Base-by-base conservation (phyloP, 1,140 invertebrate species). In the Drosophila seguyi region DNA sequence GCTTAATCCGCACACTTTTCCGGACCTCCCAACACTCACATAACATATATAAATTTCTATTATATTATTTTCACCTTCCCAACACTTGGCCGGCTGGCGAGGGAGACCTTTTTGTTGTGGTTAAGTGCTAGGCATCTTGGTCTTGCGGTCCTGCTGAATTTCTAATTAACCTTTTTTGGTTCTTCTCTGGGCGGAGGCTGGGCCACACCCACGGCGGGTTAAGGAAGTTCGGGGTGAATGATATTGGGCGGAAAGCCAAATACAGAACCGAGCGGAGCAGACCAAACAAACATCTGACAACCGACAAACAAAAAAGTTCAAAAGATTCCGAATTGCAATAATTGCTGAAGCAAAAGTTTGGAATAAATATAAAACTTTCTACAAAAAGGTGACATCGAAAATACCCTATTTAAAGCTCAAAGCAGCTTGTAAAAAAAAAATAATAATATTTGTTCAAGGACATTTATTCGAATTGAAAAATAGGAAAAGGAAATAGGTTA, bases 91-190 rank as follows among this genome's bases (percentile, higher is more conserved):
- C 11, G 22, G 47, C 2, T 13, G 45, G 18, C 31, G 13, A 10
- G 20, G 36, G 11, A 38, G 25, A 52, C 65, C 75, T 69, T 78
- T 78, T 58, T 78, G 63, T 78, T 78, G 74, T 79, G 77, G 81
- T 69, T 68, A 47, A 78, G 75, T 78, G 75, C 75, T 77, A 45
- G 60, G 29, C 61, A 45, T 67, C 73, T 31, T 53, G 45, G 18
- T 45, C 20, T 38, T 78, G 74, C 75, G 73, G 75, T 77, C 39
- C 58, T 42, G 27, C 48, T 71, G 62, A 90, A 84, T 90, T 84
- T 69, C 73, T 84, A 85, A 74, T 85, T 83, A 84, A 76, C 77
- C 77, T 74, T 79, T 79, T 58, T 73, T 72, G 22, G 67, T 36
- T 66, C 50, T 73, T 67, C 57, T 4, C 14, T 18, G 61, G 52